Base-by-base conservation (phyloP, 2,888 invertebrate species). In the Abrostola tripartita region DNA sequence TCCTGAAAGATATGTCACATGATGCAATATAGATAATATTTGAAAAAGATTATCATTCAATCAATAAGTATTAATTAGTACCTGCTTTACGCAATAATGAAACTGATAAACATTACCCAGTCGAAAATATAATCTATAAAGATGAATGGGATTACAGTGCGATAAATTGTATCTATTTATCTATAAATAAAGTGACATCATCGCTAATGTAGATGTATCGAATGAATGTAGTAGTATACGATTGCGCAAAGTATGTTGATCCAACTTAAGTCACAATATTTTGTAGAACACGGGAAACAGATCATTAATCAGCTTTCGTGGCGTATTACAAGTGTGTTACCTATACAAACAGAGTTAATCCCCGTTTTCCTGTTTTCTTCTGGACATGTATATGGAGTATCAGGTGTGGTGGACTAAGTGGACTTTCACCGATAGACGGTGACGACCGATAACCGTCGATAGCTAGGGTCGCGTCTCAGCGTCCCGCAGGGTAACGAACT, bases 401-500 rank as follows among this genome's bases (percentile, higher is more conserved):
- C 85, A 86, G 83, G 82, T 86, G 81, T 76, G 68, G 69, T 76
- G 85, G 82, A 87, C 87, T 88, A 76, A 67, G 69, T 76, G 85
- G 82, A 87, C 87, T 88, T 87, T 87, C 85, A 79, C 82, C 81
- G 77, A 52, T 68, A 40, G 55, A 66, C 81, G 85, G 84, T 84
- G 81, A 79, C 83, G 85, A 84, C 85, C 85, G 90, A 90, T 91
- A 90, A 87, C 87, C 84, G 85, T 63, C 75, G 88, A 85, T 87
- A 86, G 79, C 68, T 70, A 73, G 76, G 84, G 86, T 87, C 86
- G 85, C 66, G 79, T 78, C 82, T 80, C 81, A 79, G 82, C 76
- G 79, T 84, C 63, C 81, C 84, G 61, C 86, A 86, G 90, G 88
- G 87, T 87, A 89, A 86, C 87, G 90, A 90, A 86, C 90, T 87